phyloP scores from a whole-genome alignment of 2,888 invertebrate species.

The Hypomecis punctinalis region DNA sequence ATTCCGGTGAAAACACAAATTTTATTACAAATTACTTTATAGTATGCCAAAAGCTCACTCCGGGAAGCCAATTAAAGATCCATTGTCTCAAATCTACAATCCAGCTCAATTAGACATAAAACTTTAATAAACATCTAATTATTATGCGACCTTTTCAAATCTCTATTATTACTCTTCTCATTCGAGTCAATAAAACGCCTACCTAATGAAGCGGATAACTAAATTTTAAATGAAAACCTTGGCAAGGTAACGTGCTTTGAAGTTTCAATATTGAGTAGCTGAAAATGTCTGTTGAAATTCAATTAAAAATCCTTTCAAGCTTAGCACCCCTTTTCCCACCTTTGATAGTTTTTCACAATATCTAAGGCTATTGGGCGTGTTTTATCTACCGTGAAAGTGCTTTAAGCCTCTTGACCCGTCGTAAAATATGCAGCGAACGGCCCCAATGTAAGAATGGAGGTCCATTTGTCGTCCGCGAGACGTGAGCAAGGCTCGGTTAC shows the following conservation, averaged over 20 bases:
- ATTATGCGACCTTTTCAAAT: conserved; percentile 17
- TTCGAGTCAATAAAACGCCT: conserved; percentile 9
- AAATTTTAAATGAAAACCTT: conserved; percentile 11
- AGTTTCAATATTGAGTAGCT: conserved; percentile 7
- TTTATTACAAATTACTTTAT: background rate
- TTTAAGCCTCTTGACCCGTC: conserved; percentile 55
- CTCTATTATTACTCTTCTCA: conserved; percentile 12
- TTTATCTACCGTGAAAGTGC: conserved; percentile 58
- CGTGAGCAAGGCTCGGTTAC: conserved; percentile 29
- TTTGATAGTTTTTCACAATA: conserved; percentile 42
- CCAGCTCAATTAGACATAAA: conserved; percentile 5
- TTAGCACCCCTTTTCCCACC: conserved; percentile 44
- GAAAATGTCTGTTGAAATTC: conserved; percentile 9
- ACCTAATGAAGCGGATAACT: conserved; percentile 17
- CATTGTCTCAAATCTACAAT: conserved; percentile 17
- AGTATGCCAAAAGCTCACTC: conserved; percentile 4
- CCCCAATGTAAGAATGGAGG: conserved; percentile 49
- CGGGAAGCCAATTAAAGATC: conserved; percentile 3
- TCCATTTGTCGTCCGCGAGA: conserved; percentile 49
- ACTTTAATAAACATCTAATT: conserved; percentile 23
- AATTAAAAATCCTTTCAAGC: conserved; percentile 27
- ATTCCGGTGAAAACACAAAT: background rate
- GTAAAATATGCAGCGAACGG: conserved; percentile 57
- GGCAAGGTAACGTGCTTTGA: conserved; percentile 4
- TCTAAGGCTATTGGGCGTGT: conserved; percentile 38